Percentiles rank a stretch among this genome's conserved stretches.
Evolutionary conservation across 1,140 invertebrate species (phyloP).

Genomic region (Aphidius ervi): DNA sequence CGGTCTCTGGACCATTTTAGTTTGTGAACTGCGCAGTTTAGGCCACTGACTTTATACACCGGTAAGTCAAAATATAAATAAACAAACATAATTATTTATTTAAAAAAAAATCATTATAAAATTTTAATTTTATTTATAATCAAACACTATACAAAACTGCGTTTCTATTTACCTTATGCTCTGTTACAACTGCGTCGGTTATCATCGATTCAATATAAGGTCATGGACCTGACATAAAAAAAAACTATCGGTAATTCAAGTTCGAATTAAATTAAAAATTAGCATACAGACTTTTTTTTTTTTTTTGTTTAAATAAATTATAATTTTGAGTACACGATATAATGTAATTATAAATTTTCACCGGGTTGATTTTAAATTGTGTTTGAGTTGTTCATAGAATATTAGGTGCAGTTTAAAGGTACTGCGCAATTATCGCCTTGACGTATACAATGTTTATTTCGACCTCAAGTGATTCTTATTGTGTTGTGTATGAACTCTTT

Average conservation of each 20-base stretch:
- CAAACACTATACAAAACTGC: too few relatives aligned
- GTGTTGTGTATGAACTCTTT: too few relatives aligned
- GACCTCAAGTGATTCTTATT: neutral
- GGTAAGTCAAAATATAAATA: constrained; percentile 37
- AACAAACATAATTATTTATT: neutral
- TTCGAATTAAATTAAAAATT: neutral
- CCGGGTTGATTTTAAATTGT: constrained; percentile 14
- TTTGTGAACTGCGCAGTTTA: constrained; percentile 49
- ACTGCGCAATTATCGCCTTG: constrained; percentile 25
- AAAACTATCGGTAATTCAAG: too few relatives aligned
- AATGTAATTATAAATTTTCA: neutral
- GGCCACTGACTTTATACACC: constrained; percentile 36
- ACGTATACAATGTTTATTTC: constrained; percentile 8
- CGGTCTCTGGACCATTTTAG: constrained; percentile 39
- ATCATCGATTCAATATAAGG: too few relatives aligned
- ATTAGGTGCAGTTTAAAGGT: constrained; percentile 10
- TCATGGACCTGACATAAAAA: too few relatives aligned
- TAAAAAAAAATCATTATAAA: too few relatives aligned
- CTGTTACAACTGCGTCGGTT: too few relatives aligned
- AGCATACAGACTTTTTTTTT: neutral
- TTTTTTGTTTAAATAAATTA: neutral
- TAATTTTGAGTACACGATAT: neutral
- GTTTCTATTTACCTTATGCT: too few relatives aligned
- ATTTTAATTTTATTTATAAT: too few relatives aligned
- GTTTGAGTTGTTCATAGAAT: constrained; percentile 3